Base-by-base conservation (phyloP, 1,140 invertebrate genomes). In the Ectropis grisescens region DNA sequence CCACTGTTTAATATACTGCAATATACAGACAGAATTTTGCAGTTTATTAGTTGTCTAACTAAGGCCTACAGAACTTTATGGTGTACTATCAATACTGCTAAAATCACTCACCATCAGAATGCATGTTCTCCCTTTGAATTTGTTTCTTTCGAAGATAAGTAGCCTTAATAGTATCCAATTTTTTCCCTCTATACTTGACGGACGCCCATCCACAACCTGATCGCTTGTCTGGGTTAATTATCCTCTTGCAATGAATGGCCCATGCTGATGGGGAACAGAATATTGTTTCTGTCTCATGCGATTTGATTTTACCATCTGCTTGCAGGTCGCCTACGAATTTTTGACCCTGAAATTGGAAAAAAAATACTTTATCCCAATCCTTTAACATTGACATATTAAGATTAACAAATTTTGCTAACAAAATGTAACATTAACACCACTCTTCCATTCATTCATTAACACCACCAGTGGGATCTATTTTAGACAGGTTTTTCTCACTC, bases 121-220 rank as follows among this genome's bases (percentile, higher is more conserved):
- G 75, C 64, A 75, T 75, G 43, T 76, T 80, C 38, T 80, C 86
- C 41, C 85, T 85, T 57, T 87, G 86, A 13, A 85, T 49, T 26
- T 87, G 85, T 44, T 89, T 87, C 55, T 89, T 91, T 11, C 90
- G 85, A 53, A 93, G 88, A 87, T 92, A 95, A 16, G 88, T 86
- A 36, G 91, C 91, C 76, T 96, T 96, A 64, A 93, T 95, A 5
- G 90, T 89, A 65, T 95, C 93, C 47, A 96, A 72, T 72, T 95
- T 95, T 57, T 90, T 92, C 0, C 92, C 93, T 69, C 87, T 89
- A 62, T 94, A 95, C 59, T 91, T 89, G 1, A 90, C 88, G 11
- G 88, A 94, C 4, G 93, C 93, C 93, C 94, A 96, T 2, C 93
- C 94, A 84, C 93, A 96, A 1, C 93, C 93, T 29, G 93, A 94